These are phyloP conservation scores for Acropora yongei DNA, from an alignment of 64 coral and sea anemone species.

Conservation along the genomic window DNA sequence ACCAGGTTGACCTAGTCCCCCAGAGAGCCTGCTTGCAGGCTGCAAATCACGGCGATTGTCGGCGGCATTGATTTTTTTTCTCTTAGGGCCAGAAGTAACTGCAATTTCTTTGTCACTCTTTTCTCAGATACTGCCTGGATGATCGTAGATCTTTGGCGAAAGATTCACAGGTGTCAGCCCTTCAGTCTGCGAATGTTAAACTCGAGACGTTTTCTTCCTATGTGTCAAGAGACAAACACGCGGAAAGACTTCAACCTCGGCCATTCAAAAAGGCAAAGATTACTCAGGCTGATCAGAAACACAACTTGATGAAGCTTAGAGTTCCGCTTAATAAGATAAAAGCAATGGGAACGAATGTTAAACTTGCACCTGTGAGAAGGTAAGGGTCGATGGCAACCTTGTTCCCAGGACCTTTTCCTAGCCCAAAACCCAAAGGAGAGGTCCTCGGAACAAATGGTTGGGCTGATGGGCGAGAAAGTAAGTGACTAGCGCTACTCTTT, in stretches of 20 bases:
- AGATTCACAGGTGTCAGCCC: conserved; percentile 34
- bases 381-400: neutral
- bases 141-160: conserved; percentile 25
- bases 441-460: no score
- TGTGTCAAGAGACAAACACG: neutral
- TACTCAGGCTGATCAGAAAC: neutral
- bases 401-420: no score
- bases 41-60: no score
- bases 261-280: neutral
- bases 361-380: neutral
- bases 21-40: no score
- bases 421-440: no score
- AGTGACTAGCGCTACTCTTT: no score
- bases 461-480: no score
- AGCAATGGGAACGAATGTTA: neutral
- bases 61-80: no score
- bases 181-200: conserved; percentile 43
- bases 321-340: neutral
- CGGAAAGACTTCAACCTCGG: neutral
- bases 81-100: no score
- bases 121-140: conserved; percentile 65
- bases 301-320: conserved; percentile 19
- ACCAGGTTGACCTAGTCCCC: no score
- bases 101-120: neutral
- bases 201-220: conserved; percentile 55